Percentiles rank a stretch among this genome's conserved stretches.
These are phyloP conservation scores for Diploptera punctata DNA, from an alignment of 2,888 invertebrate genomes.

Conservation along the genomic window DNA sequence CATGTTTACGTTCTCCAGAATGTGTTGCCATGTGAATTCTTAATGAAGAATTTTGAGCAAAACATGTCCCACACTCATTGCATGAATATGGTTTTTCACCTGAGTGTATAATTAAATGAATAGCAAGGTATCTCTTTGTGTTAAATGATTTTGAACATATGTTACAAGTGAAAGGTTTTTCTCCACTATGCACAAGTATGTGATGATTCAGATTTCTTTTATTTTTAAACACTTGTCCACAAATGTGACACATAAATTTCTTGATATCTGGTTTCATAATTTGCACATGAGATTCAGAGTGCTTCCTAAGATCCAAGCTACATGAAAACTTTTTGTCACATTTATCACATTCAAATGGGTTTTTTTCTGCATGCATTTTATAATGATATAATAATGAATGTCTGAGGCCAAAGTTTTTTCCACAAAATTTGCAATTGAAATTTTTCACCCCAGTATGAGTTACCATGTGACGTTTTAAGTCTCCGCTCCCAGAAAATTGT, in stretches of 20 bases:
- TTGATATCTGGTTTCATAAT: too few relatives aligned
- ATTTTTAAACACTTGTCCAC: background rate
- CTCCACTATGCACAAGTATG: conserved; percentile 35
- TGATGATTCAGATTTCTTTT: background rate
- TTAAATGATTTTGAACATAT: conserved; percentile 39
- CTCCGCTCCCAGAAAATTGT: conserved; percentile 60
- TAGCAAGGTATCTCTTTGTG: conserved; percentile 38
- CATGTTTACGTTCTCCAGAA: conserved; percentile 50
- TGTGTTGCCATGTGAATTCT: conserved; percentile 51
- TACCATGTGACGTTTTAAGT: conserved; percentile 56
- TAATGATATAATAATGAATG: conserved; percentile 28
- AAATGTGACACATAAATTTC: background rate
- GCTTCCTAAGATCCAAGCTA: background rate
- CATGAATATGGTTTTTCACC: conserved; percentile 42
- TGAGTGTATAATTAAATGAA: conserved; percentile 39
- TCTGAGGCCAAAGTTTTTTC: conserved; percentile 39
- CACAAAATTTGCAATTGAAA: conserved; percentile 40
- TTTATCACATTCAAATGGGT: background rate
- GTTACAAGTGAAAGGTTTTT: conserved; percentile 39
- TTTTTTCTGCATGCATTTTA: background rate
- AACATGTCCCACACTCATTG: too few relatives aligned
- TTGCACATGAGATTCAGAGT: background rate
- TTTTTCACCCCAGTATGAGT: conserved; percentile 54
- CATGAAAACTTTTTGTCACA: background rate
- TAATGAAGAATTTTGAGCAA: conserved; percentile 38